phyloP scores from a whole-genome alignment of 2,113 vertebrate genomes.

The Burhinus oedicnemus region DNA sequence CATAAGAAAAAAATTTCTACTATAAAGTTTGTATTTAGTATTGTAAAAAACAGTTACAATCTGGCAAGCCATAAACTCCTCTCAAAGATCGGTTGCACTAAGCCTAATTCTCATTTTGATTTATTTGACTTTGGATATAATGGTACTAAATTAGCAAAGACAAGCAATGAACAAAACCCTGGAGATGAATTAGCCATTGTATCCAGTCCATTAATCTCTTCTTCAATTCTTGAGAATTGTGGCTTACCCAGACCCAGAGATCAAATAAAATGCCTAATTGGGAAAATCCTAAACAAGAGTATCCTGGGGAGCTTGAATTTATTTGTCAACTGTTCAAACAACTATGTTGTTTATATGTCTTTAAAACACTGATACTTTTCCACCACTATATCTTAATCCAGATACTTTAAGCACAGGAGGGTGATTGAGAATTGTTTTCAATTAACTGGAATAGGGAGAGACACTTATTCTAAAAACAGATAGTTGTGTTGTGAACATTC shows the following conservation, averaged over 20 bases:
- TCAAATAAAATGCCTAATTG: conserved; percentile 88
- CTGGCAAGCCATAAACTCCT: background rate
- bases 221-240: conserved; percentile 82
- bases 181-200: conserved; percentile 82
- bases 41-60: background rate
- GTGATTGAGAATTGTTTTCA: conserved; percentile 83
- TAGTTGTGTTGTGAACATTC: conserved; percentile 70
- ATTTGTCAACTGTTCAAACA: conserved; percentile 84
- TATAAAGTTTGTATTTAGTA: background rate
- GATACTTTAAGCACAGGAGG: conserved; percentile 79
- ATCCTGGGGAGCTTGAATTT: conserved; percentile 81
- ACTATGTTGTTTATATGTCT: conserved; percentile 83
- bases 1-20: background rate
- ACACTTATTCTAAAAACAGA: conserved; percentile 78
- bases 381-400: conserved; percentile 76
- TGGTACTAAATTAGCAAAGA: conserved; percentile 80
- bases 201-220: conserved; percentile 82
- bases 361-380: conserved; percentile 78
- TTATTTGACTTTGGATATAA: conserved; percentile 79
- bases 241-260: conserved; percentile 79
- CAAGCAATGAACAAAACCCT: conserved; percentile 81
- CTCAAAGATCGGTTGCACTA: conserved; percentile 11
- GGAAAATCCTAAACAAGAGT: conserved; percentile 82
- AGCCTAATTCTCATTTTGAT: conserved; percentile 82
- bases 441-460: conserved; percentile 80